These are phyloP conservation scores for Rhagium mordax DNA, from an alignment of 2,888 invertebrate species.

Conservation along the genomic window DNA sequence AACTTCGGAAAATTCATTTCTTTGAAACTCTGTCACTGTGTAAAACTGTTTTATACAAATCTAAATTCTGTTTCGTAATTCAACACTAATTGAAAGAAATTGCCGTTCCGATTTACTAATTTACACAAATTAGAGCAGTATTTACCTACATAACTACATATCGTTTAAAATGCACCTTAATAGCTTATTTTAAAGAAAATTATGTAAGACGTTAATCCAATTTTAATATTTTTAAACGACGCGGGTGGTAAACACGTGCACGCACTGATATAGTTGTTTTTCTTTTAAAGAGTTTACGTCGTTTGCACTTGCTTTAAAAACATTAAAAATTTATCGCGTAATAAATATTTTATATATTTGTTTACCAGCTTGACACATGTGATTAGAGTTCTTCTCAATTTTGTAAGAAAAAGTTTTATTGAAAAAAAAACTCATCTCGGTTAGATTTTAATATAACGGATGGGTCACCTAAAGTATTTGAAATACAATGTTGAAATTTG, in stretches of 20 bases:
- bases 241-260: constrained; percentile 16
- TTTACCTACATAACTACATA: no score
- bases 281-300: neutral
- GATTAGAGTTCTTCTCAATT: no score
- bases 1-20: neutral
- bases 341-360: neutral
- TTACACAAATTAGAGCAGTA: neutral
- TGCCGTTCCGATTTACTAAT: constrained; percentile 9
- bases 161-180: neutral
- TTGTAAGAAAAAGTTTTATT: no score
- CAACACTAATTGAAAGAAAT: neutral
- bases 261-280: neutral
- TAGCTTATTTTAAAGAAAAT: constrained; percentile 17
- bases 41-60: neutral
- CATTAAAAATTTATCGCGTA: neutral
- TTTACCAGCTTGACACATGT: neutral
- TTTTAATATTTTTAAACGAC: constrained; percentile 11
- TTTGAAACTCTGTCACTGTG: neutral
- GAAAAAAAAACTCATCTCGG: no score
- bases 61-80: constrained; percentile 8
- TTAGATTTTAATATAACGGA: no score
- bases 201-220: constrained; percentile 1
- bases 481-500: no score
- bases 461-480: no score
- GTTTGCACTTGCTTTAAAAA: constrained; percentile 1